phyloP scores from a whole-genome alignment of 2,113 vertebrate genomes.

The Cavia porcellus region DNA sequence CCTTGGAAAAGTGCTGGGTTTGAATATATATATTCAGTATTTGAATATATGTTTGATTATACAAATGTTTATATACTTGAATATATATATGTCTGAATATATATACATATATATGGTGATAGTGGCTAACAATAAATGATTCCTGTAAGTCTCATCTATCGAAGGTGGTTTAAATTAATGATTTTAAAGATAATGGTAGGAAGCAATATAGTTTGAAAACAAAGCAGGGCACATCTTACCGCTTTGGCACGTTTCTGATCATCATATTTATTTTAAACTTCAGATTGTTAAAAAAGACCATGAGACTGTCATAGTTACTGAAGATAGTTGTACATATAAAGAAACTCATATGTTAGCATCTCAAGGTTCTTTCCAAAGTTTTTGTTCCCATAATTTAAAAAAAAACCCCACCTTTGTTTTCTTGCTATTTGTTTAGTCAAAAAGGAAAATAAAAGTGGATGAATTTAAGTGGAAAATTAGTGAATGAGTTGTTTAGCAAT shows the following conservation, averaged over 20 bases:
- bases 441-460: conserved; percentile 23
- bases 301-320: conserved; percentile 7
- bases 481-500: neutral
- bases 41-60: neutral
- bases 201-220: conserved; percentile 27
- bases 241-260: conserved; percentile 32
- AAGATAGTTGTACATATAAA: conserved; percentile 18
- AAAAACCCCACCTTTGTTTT: neutral
- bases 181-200: neutral
- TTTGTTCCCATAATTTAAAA: conserved; percentile 48
- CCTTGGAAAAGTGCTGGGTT: neutral
- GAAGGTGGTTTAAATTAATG: conserved; percentile 50
- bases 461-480: conserved; percentile 34
- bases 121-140: conserved; percentile 8
- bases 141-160: neutral
- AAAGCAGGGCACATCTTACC: neutral
- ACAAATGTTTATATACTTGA: neutral
- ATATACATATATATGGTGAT: neutral
- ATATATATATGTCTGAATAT: neutral
- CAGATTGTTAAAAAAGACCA: conserved; percentile 30
- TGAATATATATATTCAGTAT: neutral
- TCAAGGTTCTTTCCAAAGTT: conserved; percentile 49
- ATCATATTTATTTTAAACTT: conserved; percentile 52
- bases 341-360: conserved; percentile 16
- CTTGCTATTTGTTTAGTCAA: conserved; percentile 43